Base-by-base conservation (phyloP, 2,797 vertebrate species). In the Rhadinocentrus ornatus region DNA sequence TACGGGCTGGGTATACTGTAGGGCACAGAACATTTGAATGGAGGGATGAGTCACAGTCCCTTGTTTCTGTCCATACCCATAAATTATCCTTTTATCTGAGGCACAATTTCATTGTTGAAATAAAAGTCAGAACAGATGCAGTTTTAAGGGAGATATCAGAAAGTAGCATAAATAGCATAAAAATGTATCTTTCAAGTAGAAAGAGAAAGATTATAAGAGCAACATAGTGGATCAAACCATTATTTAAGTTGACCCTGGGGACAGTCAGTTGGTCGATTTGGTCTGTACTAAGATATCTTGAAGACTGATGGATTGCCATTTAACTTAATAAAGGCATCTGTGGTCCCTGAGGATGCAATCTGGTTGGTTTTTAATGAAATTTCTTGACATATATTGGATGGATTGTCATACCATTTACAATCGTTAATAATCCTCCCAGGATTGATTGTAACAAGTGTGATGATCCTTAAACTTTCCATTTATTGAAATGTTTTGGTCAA, bases 11-110 rank as follows among this genome's bases (percentile, higher is more conserved):
- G 73, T 64, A 27, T 11, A 58, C 66, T 32, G 27, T 11, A 31
- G 75, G 63, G 77, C 63, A 44, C 44, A 68, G 53, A 68, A 71
- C 82, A 79, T 82, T 63, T 64, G 61, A 64, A 61, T 26, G 70
- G 80, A 78, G 66, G 52, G 68, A 75, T 83, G 79, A 81, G 58
- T 27, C 1, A 71, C 61, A 48, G 32, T 48, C 59, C 62, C 24
- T 24, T 0, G 1, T 57, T 85, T 80, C 62, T 71, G 54, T 55
- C 52, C 54, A 22, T 20, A 10, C 54, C 52, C 37, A n/a, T 74
- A 50, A 37, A 71, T 80, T 77, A 34, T 77, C 68, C 34, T 66
- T 77, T 73, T 70, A 69, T 75, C 66, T 53, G 7, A 31, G 10
- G 46, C 63, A 24, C 0, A 39, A 59, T 69, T 72, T 52, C 50